Evolutionary conservation across 2,797 vertebrate genomes (phyloP).

Genomic region (Chaetodon trifasciatus): DNA sequence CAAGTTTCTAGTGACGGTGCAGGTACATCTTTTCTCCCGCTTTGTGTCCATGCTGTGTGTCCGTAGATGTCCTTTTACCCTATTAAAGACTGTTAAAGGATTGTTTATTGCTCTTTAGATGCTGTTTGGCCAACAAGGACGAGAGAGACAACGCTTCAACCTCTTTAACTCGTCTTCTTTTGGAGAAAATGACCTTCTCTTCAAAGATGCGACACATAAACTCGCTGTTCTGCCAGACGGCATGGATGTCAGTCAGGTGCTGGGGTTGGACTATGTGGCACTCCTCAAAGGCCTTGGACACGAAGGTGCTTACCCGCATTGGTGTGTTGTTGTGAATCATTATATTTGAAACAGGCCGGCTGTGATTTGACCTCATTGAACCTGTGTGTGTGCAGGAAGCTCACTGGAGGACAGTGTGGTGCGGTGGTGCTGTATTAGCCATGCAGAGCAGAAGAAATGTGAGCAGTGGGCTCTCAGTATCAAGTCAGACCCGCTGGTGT

Average conservation of each 20-base stretch:
- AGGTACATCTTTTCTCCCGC: constrained; percentile 76
- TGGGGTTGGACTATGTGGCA: constrained; percentile 93
- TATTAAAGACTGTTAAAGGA: background rate
- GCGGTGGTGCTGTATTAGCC: constrained; percentile 94
- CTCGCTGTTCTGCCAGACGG: constrained; percentile 85
- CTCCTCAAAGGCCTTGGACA: constrained; percentile 94
- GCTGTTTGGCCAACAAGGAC: constrained; percentile 88
- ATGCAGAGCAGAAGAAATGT: constrained; percentile 91
- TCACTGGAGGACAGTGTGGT: constrained; percentile 93
- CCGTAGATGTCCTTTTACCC: background rate
- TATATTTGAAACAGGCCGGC: background rate
- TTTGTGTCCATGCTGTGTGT: background rate
- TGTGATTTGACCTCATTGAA: constrained; percentile 24
- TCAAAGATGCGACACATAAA: constrained; percentile 87
- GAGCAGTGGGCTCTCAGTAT: constrained; percentile 93
- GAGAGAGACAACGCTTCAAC: constrained; percentile 86
- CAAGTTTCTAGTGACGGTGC: constrained; percentile 86
- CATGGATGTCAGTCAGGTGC: constrained; percentile 88
- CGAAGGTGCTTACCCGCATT: constrained; percentile 85
- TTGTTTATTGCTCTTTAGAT: constrained; percentile 72
- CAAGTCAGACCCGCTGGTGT: constrained; percentile 91
- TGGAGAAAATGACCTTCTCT: constrained; percentile 89
- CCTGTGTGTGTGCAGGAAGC: constrained; percentile 84
- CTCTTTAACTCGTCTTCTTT: constrained; percentile 89
- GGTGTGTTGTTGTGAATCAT: constrained; percentile 20